Evolutionary conservation across 2,888 invertebrate genomes (phyloP), one percentile per base, ranked within the genome.

Genomic region (Agrotis ipsilon): DNA sequence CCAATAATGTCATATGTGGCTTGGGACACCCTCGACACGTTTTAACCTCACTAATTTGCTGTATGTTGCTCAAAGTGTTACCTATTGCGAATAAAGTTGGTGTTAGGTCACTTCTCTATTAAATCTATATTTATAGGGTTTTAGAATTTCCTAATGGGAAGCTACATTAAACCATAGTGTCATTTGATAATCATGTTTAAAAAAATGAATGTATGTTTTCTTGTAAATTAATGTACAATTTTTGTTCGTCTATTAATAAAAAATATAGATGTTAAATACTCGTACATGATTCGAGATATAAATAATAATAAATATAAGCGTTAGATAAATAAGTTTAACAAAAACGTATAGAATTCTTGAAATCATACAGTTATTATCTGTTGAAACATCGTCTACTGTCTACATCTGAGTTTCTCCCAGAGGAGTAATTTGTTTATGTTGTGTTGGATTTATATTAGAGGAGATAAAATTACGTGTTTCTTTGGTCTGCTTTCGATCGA

Each of bases 11-110:
- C 18, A 2, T 27, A 43, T 18, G 32, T 55, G 13, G 14, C 59
- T 58, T 49, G n/a, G 27, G 48, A 11, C 14, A 27, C 21, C 49
- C 39, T 24, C 19, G 14, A 58, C 70, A 70, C 57, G 43, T 49
- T 39, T 27, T 43, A 14, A 48, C 27, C n/a, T n/a, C 19, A 9
- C 14, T 19, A n/a, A 52, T 52, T 46, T 54, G 7, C 7, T 45
- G 7, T 14, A 7, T 14, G 46, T 24, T 55, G 55, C 39, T 55
- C 16, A 11, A 39, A 21, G 21, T 32, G 19, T 11, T 18, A 21
- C 9, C 11, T 27, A 52, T 21, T 14, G 4, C 13, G 39, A 2
- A 21, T 11, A 32, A 21, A 45, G 27, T 51, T 67, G 9, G 27
- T 11, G 18, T 64, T 5, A 24, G 13, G 13, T 64, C 14, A 18